Conservation (phyloP, 2,113 vertebrate species). For the Cromileptes altivelis region DNA sequence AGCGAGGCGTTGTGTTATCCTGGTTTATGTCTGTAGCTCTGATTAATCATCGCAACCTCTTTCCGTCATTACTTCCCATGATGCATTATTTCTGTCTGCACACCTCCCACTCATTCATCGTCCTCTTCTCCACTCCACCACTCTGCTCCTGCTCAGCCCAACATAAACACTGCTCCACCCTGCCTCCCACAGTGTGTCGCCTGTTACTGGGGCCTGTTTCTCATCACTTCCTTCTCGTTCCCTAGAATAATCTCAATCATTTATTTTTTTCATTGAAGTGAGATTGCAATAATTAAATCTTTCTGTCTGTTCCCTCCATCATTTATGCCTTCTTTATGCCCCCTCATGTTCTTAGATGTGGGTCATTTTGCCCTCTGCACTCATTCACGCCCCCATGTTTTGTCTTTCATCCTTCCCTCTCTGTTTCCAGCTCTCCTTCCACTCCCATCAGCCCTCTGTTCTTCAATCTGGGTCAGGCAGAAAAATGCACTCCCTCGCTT, state of each 20-base stretch:
- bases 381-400: background rate
- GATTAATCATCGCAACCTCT: background rate
- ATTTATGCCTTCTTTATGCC: background rate
- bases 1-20: background rate
- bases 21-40: constrained; percentile 1
- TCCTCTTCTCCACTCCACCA: background rate
- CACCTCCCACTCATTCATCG: constrained; percentile 10
- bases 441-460: background rate
- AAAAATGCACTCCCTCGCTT: constrained; percentile 4
- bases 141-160: background rate
- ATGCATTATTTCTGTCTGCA: background rate
- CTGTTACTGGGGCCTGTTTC: constrained; percentile 12
- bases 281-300: background rate
- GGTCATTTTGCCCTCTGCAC: background rate
- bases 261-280: background rate
- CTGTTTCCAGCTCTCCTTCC: background rate
- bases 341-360: background rate
- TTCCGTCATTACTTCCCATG: background rate
- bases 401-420: background rate
- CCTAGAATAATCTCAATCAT: background rate
- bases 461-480: constrained; percentile 23
- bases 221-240: constrained; percentile 10
- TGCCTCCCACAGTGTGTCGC: constrained; percentile 30
- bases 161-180: constrained; percentile 36
- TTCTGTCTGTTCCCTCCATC: background rate